Base-by-base conservation (phyloP, 1,140 invertebrate species). In the Scaptomyza pallida region DNA sequence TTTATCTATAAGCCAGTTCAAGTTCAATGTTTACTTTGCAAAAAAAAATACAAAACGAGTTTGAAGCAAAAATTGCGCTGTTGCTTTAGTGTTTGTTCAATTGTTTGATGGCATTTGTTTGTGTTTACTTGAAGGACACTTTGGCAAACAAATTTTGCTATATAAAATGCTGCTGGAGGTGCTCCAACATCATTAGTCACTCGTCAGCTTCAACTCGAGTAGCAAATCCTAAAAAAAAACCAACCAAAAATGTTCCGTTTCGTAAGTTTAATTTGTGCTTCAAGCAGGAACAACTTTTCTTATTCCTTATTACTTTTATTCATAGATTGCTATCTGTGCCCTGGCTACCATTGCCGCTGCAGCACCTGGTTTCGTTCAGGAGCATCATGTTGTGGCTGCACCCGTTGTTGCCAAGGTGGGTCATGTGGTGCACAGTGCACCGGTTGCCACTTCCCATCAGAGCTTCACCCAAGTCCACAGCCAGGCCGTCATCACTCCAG, bases 381-480 rank as follows among this genome's bases (percentile, higher is more conserved):
- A 88, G 51, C 81, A 77, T 44, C 73, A 77, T 51, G 81, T 70
- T 50, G 54, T 80, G 13, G 65, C 72, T 13, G 77, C 81, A 15
- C 81, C 81, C 1, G 81, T 85, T 13, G 69, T 85, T 6, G 56
- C 81, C 54, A 85, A 85, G 55, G 77, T 85, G 3, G 79, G 78
- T 21, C 74, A 74, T 16, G 78, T 81, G 5, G 79, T 83, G 3
- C 79, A 83, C 43, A 60, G 63, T 13, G 73, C 74, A 37, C 89
- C 89, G 40, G 71, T 92, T 35, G 90, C 89, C 48, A 91, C 93
- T 15, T 93, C 92, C 26, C 92, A 93, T 60, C 92, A 92, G 72
- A 92, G 92, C 23, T 92, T 89, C 64, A 90, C 89, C 0, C 80
- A 81, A 67, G 76, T 81, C 52, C 89, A 90, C 41, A 88, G 63